A percentile compares a stretch with the other conserved stretches of the same genome.
Conservation (phyloP, 1,140 invertebrate genomes). For the Dufourea novaeangliae region DNA sequence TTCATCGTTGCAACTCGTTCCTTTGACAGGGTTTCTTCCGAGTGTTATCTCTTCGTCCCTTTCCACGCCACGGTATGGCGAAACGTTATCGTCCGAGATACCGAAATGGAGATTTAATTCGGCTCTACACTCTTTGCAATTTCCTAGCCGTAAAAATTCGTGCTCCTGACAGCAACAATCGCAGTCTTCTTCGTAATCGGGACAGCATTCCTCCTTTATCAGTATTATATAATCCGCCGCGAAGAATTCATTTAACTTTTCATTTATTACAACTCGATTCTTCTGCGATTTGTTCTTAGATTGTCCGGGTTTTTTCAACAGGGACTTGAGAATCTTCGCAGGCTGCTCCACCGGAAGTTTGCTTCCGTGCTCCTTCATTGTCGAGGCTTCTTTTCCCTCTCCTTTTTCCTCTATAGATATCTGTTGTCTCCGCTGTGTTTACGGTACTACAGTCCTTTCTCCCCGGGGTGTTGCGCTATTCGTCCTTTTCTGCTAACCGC, state of each 20-base stretch:
- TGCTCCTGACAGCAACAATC: constrained; percentile 89
- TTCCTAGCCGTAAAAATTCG: constrained; percentile 85
- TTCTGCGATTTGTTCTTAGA: constrained; percentile 81
- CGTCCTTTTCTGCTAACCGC: neutral
- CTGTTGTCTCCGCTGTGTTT: neutral
- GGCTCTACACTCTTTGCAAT: constrained; percentile 82
- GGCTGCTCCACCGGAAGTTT: constrained; percentile 78
- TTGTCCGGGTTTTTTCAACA: constrained; percentile 83
- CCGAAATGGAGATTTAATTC: constrained; percentile 76
- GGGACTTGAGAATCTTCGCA: constrained; percentile 81
- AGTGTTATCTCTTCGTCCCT: constrained; percentile 37
- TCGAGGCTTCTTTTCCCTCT: constrained; percentile 14
- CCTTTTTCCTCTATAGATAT: neutral
- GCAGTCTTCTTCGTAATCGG: constrained; percentile 88
- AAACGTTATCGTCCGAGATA: constrained; percentile 45
- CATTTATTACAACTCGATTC: constrained; percentile 91
- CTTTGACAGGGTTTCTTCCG: constrained; percentile 38
- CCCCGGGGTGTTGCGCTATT: neutral
- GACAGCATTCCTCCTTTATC: constrained; percentile 91
- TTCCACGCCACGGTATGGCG: constrained; percentile 37
- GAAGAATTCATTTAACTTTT: constrained; percentile 92
- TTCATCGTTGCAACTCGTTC: constrained; percentile 36
- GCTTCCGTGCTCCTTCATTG: constrained; percentile 76
- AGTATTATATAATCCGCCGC: constrained; percentile 94
- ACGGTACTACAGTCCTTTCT: neutral